Conservation (phyloP, 2,797 vertebrate species). For the Mallotus villosus region DNA sequence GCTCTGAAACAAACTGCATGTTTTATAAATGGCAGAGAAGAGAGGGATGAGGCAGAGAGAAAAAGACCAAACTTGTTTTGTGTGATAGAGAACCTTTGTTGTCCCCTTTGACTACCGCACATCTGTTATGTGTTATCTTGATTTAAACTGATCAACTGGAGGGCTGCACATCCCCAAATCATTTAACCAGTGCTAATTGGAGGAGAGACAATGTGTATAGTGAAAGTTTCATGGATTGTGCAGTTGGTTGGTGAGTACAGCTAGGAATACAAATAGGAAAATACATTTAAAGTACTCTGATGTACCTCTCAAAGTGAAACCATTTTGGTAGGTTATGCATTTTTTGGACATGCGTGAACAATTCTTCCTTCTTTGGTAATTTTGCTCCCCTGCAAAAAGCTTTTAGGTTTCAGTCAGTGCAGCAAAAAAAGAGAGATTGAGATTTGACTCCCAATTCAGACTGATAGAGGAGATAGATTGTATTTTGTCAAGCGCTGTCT, state of each 20-base stretch:
- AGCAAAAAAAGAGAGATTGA: background rate
- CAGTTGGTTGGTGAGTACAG: constrained; percentile 15
- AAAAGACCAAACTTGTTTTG: background rate
- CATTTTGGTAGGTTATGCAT: constrained; percentile 11
- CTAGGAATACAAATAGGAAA: constrained; percentile 21
- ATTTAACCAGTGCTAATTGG: background rate
- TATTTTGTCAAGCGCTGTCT: constrained; percentile 11
- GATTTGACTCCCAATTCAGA: constrained; percentile 12
- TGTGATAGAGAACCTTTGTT: background rate
- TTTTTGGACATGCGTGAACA: constrained; percentile 4
- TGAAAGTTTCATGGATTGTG: background rate
- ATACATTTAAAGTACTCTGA: too few relatives aligned
- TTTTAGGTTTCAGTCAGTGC: constrained; percentile 19
- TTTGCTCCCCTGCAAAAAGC: background rate
- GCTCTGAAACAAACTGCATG: background rate
- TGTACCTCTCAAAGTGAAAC: constrained; percentile 12
- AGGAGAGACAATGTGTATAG: background rate
- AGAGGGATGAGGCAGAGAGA: constrained; percentile 1
- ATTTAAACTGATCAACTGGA: too few relatives aligned
- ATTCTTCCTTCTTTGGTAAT: constrained; percentile 16
- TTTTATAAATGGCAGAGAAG: background rate
- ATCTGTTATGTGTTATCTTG: too few relatives aligned
- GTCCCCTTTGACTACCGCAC: background rate
- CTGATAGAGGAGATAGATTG: background rate
- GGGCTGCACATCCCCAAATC: background rate